Percentiles rank a stretch among this genome's conserved stretches.
phyloP scores from a whole-genome alignment of 1,140 invertebrate genomes.

The Littorina saxatilis region DNA sequence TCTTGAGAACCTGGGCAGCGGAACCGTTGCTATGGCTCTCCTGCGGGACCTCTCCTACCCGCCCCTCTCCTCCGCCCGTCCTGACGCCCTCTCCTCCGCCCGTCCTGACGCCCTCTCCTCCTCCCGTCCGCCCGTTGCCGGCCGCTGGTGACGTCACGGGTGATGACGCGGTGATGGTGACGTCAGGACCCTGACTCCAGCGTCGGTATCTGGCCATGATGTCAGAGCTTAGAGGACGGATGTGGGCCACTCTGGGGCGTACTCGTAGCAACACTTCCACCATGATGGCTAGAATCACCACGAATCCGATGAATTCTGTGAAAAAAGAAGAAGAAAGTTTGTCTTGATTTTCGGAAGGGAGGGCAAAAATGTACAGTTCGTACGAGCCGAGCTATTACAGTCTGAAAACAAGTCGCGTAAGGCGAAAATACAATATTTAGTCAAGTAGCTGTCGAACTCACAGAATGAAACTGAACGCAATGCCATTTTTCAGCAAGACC shows the following conservation, averaged over 20 bases:
- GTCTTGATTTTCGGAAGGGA: too few relatives aligned
- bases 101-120: background rate
- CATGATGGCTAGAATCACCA: slow-evolving; percentile 50
- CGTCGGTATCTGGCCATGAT: slow-evolving; percentile 16
- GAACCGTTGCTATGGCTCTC: background rate
- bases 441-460: too few relatives aligned
- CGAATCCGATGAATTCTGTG: slow-evolving; percentile 53
- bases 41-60: background rate
- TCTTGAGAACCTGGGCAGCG: background rate
- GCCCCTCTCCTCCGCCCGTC: background rate
- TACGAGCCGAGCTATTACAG: too few relatives aligned
- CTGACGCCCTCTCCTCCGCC: background rate
- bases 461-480: too few relatives aligned
- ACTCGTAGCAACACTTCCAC: slow-evolving; percentile 48
- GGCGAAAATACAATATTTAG: too few relatives aligned
- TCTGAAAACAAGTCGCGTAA: too few relatives aligned
- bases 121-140: too few relatives aligned
- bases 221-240: background rate
- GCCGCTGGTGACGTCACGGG: slow-evolving; percentile 34
- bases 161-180: slow-evolving; percentile 7
- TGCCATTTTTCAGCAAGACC: too few relatives aligned
- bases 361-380: too few relatives aligned
- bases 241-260: slow-evolving; percentile 37
- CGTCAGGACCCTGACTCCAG: slow-evolving; percentile 22
- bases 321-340: background rate